Percentiles rank a stretch among this genome's conserved stretches.
These are phyloP conservation scores for Spizella passerina DNA, from an alignment of 2,797 vertebrate genomes.

Conservation along the genomic window DNA sequence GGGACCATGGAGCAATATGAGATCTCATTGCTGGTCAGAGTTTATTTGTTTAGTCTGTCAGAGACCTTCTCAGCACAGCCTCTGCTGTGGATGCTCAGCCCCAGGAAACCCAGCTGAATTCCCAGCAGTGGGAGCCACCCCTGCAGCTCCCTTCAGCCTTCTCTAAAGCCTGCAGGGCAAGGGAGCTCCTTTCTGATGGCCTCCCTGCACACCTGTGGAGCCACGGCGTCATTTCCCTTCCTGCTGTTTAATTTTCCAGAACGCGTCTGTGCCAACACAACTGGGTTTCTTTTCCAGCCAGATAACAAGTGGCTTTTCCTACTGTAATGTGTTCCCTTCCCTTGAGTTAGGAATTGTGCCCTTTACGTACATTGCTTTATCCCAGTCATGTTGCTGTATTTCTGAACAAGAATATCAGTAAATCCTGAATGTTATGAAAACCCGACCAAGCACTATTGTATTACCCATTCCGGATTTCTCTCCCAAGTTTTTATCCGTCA, in stretches of 20 bases:
- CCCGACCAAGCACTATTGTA: background rate
- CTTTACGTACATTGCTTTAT: background rate
- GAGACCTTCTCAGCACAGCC: background rate
- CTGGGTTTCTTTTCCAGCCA: background rate
- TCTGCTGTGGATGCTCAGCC: fast-evolving
- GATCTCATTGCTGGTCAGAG: background rate
- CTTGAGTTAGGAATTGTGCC: background rate
- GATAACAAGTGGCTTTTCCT: background rate
- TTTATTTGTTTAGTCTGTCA: background rate
- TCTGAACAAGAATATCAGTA: background rate
- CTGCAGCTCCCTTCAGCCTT: background rate
- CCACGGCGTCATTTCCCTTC: fast-evolving
- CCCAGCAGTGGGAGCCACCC: background rate
- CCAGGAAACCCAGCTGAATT: background rate
- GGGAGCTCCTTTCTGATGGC: background rate
- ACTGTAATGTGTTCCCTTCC: background rate
- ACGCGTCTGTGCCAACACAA: background rate
- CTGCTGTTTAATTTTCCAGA: background rate
- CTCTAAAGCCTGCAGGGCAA: background rate
- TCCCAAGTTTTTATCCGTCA: background rate
- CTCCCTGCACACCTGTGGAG: background rate
- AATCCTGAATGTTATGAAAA: background rate
- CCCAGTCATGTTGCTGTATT: background rate
- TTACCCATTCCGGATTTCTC: background rate
- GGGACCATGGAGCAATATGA: background rate